Conservation (phyloP, 2,113 vertebrate species). For the Bubalus kerabau region DNA sequence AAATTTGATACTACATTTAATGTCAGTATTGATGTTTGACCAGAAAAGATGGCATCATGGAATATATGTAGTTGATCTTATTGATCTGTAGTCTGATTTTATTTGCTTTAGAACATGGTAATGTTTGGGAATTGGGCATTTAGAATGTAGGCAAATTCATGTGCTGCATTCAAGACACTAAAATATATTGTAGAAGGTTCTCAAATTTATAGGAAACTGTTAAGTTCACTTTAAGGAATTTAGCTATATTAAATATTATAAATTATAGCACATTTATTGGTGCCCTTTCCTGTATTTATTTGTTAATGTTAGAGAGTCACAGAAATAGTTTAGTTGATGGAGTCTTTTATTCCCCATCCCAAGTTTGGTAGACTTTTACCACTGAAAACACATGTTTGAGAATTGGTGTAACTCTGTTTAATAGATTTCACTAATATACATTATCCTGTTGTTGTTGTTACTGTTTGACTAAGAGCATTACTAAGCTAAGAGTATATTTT, state of each 20-base stretch:
- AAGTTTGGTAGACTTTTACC: neutral
- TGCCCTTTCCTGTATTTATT: neutral
- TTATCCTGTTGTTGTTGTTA: neutral
- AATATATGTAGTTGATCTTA: neutral
- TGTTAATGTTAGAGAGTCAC: neutral
- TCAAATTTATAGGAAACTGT: neutral
- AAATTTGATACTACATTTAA: neutral
- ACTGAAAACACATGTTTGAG: neutral
- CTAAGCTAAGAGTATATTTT: constrained; percentile 39
- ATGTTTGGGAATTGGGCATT: neutral
- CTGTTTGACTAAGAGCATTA: constrained; percentile 11
- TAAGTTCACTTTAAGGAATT: neutral
- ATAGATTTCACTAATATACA: neutral
- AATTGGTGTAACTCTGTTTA: neutral
- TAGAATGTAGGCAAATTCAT: neutral
- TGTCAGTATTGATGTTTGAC: neutral
- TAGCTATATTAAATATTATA: constrained; percentile 26
- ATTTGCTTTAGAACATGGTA: neutral
- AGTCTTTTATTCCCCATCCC: neutral
- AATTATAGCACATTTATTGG: neutral
- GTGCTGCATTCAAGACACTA: neutral
- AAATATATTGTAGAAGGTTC: neutral
- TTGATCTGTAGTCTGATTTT: neutral
- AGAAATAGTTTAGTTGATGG: neutral
- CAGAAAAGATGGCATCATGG: neutral